These are phyloP conservation scores for Ligdia adustata DNA, from an alignment of 2,888 invertebrate species.

Conservation along the genomic window DNA sequence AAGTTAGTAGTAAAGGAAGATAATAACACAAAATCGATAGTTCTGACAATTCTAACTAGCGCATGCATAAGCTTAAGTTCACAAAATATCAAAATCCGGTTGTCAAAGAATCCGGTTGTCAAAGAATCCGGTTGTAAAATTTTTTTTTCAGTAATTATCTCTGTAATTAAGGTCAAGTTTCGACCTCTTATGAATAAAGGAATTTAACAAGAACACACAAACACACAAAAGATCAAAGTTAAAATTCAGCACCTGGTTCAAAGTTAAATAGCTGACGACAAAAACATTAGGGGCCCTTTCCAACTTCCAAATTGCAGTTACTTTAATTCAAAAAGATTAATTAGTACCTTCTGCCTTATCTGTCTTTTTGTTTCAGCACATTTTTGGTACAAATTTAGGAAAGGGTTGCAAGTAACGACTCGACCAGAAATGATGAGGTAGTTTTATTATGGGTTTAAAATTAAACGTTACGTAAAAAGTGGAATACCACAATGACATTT, in stretches of 20 bases:
- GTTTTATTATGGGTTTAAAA: no score
- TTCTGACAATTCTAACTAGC: no score
- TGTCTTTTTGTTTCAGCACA: conserved; percentile 12
- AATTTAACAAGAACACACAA: neutral
- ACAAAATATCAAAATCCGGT: no score
- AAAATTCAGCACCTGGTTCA: neutral
- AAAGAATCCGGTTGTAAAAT: no score
- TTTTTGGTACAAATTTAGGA: conserved; percentile 7
- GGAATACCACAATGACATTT: no score
- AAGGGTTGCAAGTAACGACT: conserved; percentile 12
- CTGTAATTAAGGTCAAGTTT: neutral
- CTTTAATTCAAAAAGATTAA: conserved; percentile 26
- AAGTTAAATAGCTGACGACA: conserved; percentile 13
- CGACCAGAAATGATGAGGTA: no score
- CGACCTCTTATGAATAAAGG: neutral
- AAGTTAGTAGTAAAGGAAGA: no score
- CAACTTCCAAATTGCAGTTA: conserved; percentile 24
- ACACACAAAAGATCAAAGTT: neutral
- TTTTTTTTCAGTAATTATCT: no score
- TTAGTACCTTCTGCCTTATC: conserved; percentile 26
- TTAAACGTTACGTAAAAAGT: no score
- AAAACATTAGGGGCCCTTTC: conserved; percentile 19
- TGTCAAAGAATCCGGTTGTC: no score
- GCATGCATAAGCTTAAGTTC: no score
- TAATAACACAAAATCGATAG: no score